Evolutionary conservation across 2,797 vertebrate species (phyloP), one percentile per base, ranked within the genome.

Genomic region (Enteromius thamalakanensis): DNA sequence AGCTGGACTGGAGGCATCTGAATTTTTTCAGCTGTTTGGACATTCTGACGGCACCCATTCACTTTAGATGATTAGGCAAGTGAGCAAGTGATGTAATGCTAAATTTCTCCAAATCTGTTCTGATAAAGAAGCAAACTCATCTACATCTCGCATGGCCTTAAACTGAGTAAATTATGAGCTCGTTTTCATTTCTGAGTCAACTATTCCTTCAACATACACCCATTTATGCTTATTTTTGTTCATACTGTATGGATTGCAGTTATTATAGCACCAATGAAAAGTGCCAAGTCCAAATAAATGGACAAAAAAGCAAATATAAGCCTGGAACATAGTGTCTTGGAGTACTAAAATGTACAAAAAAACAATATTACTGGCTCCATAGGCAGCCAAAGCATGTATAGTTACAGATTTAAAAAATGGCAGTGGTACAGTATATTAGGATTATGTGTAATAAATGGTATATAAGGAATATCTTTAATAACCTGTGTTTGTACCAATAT

Each of bases 321-420:
- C 6, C 23, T 23, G 26, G 34, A 53, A 64, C 81, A 65, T 53
- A 12, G 26, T 45, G 53, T 81, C 49, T 72, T 21, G 19, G 2
- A 71, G 15, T 21, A 47, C 6, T n/a, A 65, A 67, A 80, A 77
- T 75, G 2, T 75, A 67, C 29, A 70, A 45, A 34, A 49, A 53
- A 60, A 40, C 53, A 23, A 5, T 37, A 47, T 37, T 2, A n/a
- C 12, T 60, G 51, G 37, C 53, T 58, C 8, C 12, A 79, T 6
- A 53, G 19, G 21, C 11, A 49, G 21, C 15, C 15, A 72, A 71
- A 47, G 19, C 23, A 15, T 29, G 0, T 15, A 19, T 51, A 70
- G 53, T 47, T 51, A 47, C 45, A 23, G 26, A 47, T 62, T 14
- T 17, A 29, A 29, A 26, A 62, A 72, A 34, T 40, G 40, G 69